Evolutionary conservation across 2,113 vertebrate genomes (phyloP), one percentile per base, ranked within the genome.

Genomic region (Corvus moneduloides): DNA sequence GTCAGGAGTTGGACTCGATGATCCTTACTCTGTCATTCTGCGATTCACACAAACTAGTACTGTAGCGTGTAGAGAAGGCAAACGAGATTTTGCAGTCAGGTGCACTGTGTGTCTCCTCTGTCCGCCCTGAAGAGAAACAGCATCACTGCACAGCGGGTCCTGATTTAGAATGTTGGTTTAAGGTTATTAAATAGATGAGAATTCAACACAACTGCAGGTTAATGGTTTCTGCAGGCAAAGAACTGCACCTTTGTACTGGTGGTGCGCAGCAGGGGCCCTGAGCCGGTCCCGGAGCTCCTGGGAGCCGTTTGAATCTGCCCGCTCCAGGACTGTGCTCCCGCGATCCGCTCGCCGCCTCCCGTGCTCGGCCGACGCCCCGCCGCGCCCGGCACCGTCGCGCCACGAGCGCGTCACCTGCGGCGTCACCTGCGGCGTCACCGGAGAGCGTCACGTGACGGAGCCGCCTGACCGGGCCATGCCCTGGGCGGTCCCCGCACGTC

Each of bases 41-140:
- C 19, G 13, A 30, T 27, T 77, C 56, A 6, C 2, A 28, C 39
- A 59, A 74, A 54, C 19, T 3, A 5, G 1, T 11, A 22, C 5
- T 20, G 39, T 0, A 35, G 39, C 9, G 3, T 1, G 4, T 4
- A 33, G 10, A 55, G 48, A 58, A 39, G 37, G 48, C 3, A 1
- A 21, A 41, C 15, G 6, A 3, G 20, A 8, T 8, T 37, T 16
- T 33, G 27, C n/a, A 49, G 35, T 8, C 23, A 26, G 23, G 39
- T 9, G 46, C 15, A 6, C 15, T 6, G 26, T 6, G 39, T 6
- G 27, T 64, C 26, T 49, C 24, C 28, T 39, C 35, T 30, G 56
- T 11, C 43, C 17, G 68, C 33, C 37, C 20, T 72, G 52, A 49
- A 44, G 44, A 52, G n/a, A 37, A 27, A 11, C 28, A 32, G 33